Evolutionary conservation across 2,113 vertebrate genomes (phyloP), one percentile per base, ranked within the genome.

Genomic region (Benitochromis conjunctus): DNA sequence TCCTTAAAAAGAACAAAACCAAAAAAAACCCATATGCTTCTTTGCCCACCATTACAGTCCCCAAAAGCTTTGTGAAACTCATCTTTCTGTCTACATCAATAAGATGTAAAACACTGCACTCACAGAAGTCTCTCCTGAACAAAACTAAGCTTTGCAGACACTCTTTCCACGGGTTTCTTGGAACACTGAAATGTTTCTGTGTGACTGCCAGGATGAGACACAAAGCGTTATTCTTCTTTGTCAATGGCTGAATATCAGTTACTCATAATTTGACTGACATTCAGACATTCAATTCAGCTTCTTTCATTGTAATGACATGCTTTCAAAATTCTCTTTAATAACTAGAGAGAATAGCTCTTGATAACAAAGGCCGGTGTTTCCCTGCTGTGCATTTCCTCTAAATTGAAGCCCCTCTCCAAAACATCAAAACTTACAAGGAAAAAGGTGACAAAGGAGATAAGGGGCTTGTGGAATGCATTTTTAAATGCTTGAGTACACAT

Each of bases 361-460:
- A 80, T 48, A 86, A 84, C 79, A 89, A 80, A 84, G 69, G 36
- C 48, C 34, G 69, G 36, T 12, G 58, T 87, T 80, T 82, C 80
- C 79, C 84, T 2, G 51, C 83, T 78, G 80, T 34, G 64, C 51
- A 16, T 51, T 82, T 78, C 51, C 54, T 31, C 82, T 76, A 80
- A 57, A 77, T 29, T n/a, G 29, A 79, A 76, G 46, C 46, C 8
- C 11, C n/a, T 81, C 18, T 34, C 46, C 71, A 76, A 76, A 76
- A 76, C 26, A 34, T 53, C 6, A 76, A 76, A 56, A 81, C 81
- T 56, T 31, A 79, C 56, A 60, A 80, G 51, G 64, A 88, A 85
- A 31, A 66, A 41, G 24, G 56, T 29, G 18, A 81, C 21, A 62
- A 57, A 4, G 12, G 19, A 81, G 46, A 78, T 76, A 76, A 76